Evolutionary conservation across 1,140 invertebrate species (phyloP).

Genomic region (Eciton burchellii): DNA sequence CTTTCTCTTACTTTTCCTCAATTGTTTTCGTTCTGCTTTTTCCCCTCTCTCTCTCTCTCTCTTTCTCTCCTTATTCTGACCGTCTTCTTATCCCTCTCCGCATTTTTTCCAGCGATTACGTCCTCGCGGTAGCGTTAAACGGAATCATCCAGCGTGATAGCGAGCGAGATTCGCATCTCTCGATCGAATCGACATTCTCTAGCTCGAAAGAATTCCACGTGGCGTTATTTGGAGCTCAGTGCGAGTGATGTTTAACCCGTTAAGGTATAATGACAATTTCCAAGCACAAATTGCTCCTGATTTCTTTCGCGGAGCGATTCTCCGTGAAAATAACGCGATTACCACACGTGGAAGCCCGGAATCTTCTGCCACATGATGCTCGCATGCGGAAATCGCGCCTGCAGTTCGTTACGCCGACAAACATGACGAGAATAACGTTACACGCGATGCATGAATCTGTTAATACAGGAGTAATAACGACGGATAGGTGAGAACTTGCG

Average conservation of each 20-base stretch:
- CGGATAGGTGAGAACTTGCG: neutral
- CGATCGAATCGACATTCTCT: constrained; percentile 6
- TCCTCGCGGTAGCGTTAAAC: neutral
- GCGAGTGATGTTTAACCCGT: neutral
- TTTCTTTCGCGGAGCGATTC: constrained; percentile 28
- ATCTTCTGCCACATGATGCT: neutral
- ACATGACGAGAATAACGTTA: neutral
- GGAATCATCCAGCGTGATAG: constrained; percentile 12
- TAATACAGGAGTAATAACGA: neutral
- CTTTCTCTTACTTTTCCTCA: neutral
- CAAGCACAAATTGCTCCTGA: constrained; percentile 29
- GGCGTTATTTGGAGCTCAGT: constrained; percentile 34
- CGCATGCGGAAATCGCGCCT: neutral
- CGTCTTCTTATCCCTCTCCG: neutral
- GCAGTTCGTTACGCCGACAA: neutral
- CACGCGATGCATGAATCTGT: neutral
- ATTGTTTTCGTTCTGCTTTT: neutral
- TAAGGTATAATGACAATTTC: constrained; percentile 11
- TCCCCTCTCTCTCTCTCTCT: neutral
- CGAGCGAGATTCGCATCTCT: neutral
- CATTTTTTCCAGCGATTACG: neutral
- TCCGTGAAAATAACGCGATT: constrained; percentile 29
- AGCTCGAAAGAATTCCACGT: constrained; percentile 38
- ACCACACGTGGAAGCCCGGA: neutral
- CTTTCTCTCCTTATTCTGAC: neutral